These are phyloP conservation scores for Zingel zingel DNA, from an alignment of 2,113 vertebrate species.

Conservation along the genomic window DNA sequence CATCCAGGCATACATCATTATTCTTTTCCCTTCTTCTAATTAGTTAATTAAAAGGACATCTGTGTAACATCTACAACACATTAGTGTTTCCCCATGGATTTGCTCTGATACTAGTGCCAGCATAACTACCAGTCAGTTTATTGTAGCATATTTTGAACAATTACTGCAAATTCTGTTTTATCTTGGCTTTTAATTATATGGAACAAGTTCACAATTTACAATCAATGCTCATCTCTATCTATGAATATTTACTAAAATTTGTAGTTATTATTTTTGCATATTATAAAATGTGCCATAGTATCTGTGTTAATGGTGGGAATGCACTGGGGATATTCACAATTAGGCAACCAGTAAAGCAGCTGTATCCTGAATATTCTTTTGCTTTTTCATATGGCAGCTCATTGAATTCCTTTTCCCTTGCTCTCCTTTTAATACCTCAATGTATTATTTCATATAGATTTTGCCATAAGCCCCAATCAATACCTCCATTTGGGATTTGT, in stretches of 20 bases:
- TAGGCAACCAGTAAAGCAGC: not conserved
- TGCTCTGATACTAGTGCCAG: conserved; percentile 10
- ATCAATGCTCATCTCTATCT: not conserved
- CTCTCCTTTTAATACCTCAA: conserved; percentile 58
- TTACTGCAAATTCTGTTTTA: conserved; percentile 44
- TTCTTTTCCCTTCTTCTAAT: conserved; percentile 62
- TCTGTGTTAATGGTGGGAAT: conserved; percentile 10
- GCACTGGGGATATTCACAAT: not conserved
- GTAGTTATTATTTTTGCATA: not conserved
- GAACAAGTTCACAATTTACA: conserved; percentile 10
- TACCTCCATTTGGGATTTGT: conserved; percentile 64
- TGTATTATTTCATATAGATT: conserved; percentile 74
- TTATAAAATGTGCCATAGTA: conserved; percentile 8
- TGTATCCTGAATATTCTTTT: conserved; percentile 38
- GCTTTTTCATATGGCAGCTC: conserved; percentile 34
- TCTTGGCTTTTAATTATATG: conserved; percentile 32
- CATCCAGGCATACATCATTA: conserved; percentile 65
- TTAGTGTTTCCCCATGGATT: conserved; percentile 55
- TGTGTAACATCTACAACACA: conserved; percentile 71
- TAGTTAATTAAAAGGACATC: conserved; percentile 78
- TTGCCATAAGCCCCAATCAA: conserved; percentile 69
- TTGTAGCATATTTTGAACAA: conserved; percentile 43
- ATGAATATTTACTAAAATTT: not conserved
- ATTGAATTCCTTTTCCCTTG: conserved; percentile 44
- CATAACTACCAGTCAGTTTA: conserved; percentile 17